Conservation (phyloP, 2,113 vertebrate genomes). For the Poeciliopsis retropinna region DNA sequence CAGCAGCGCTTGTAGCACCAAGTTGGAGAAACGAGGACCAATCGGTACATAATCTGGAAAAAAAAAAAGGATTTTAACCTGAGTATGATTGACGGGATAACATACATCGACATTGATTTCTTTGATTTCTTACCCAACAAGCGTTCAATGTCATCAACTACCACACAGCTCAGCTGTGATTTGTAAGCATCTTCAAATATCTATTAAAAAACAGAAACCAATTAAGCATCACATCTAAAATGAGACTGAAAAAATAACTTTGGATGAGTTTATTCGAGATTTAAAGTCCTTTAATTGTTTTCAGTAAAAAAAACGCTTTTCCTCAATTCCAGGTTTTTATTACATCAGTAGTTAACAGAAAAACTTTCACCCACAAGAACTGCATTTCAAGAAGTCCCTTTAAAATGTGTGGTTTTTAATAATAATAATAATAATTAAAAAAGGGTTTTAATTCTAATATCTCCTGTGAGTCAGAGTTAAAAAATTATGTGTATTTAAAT, state of each 20-base stretch:
- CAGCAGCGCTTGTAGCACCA: conserved; percentile 93
- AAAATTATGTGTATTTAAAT: too few species aligned
- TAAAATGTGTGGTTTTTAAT: too few species aligned
- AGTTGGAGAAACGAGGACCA: conserved; percentile 95
- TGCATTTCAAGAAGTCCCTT: too few species aligned
- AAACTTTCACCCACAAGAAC: too few species aligned
- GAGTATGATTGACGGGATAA: background rate
- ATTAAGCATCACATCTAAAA: background rate
- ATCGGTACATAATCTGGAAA: conserved; percentile 93
- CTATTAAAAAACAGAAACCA: conserved; percentile 66
- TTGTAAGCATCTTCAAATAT: conserved; percentile 98
- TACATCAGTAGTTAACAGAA: too few species aligned
- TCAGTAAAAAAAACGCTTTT: too few species aligned
- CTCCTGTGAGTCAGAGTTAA: too few species aligned
- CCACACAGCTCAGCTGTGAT: conserved; percentile 96
- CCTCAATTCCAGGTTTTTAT: too few species aligned
- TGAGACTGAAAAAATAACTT: background rate
- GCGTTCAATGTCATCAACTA: conserved; percentile 96
- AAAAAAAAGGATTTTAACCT: background rate
- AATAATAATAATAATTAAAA: too few species aligned
- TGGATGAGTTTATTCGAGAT: background rate
- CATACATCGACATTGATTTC: background rate
- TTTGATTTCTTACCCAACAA: conserved; percentile 85
- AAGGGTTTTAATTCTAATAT: background rate
- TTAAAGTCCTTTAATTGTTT: too few species aligned